These are phyloP conservation scores for Lordiphosa clarofinis DNA, from an alignment of 1,140 invertebrate species.

Conservation along the genomic window DNA sequence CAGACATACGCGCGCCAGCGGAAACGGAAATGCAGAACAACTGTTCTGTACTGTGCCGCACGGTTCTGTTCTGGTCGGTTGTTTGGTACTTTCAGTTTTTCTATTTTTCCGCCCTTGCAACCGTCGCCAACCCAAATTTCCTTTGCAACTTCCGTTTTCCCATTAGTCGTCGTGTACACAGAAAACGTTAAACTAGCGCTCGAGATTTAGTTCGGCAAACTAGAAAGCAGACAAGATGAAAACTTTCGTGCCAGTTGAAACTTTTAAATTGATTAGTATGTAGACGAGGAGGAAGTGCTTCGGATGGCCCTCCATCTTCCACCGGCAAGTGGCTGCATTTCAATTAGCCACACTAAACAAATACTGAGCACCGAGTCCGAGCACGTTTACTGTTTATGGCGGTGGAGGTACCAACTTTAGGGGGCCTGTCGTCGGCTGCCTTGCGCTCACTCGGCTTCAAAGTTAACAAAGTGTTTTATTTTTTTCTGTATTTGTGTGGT, in stretches of 20 bases:
- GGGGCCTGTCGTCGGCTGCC: background rate
- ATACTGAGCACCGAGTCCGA: constrained; percentile 15
- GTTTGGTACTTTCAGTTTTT: constrained; percentile 6
- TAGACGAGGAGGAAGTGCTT: constrained; percentile 19
- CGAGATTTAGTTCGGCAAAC: constrained; percentile 54
- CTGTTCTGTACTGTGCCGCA: constrained; percentile 36
- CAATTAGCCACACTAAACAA: constrained; percentile 47
- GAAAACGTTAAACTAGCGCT: constrained; percentile 44
- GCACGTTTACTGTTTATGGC: constrained; percentile 23
- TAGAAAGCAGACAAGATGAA: constrained; percentile 53
- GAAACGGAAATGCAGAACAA: constrained; percentile 75
- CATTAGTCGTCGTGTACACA: constrained; percentile 58
- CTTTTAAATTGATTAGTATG: constrained; percentile 75
- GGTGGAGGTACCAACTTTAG: background rate
- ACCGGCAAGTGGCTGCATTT: constrained; percentile 58
- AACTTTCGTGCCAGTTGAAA: constrained; percentile 57
- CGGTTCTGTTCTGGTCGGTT: constrained; percentile 24
- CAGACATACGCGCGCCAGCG: constrained; percentile 31
- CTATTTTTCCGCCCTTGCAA: constrained; percentile 6
- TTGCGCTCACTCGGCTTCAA: too few relatives aligned
- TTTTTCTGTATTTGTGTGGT: too few relatives aligned
- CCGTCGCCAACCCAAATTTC: constrained; percentile 40
- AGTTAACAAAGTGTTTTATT: too few relatives aligned
- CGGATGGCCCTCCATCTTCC: constrained; percentile 18
- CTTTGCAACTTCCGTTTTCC: constrained; percentile 58